phyloP scores from a whole-genome alignment of 2,113 vertebrate species.

The Acanthisitta chloris region DNA sequence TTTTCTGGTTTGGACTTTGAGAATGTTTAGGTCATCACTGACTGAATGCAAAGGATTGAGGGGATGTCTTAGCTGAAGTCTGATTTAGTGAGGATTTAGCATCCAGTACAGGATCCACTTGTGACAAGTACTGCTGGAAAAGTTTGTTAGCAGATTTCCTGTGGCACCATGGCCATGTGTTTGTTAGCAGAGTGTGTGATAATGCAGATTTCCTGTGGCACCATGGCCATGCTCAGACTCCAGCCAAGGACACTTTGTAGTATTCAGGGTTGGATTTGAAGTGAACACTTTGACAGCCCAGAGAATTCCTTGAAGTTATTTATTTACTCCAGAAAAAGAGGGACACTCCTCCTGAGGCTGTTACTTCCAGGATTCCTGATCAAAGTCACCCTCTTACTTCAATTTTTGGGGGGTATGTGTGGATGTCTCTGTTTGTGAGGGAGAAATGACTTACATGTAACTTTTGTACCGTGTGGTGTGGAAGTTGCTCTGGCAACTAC shows the following conservation, averaged over 20 bases:
- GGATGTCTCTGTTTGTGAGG: background rate
- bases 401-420: background rate
- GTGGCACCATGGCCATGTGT: accelerated
- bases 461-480: background rate
- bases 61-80: background rate
- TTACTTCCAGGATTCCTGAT: background rate
- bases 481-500: conserved; percentile 45
- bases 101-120: background rate
- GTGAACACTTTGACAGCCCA: background rate
- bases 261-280: background rate
- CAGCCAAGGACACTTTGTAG: background rate
- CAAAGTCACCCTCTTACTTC: background rate
- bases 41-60: background rate
- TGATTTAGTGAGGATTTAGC: background rate
- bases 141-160: background rate
- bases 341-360: background rate
- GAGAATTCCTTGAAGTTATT: background rate
- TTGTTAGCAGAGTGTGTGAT: background rate
- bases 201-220: background rate
- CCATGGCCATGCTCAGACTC: background rate
- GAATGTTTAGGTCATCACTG: background rate
- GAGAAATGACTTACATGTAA: background rate
- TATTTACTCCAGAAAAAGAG: background rate
- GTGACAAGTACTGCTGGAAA: background rate
- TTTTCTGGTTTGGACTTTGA: background rate